Conservation (phyloP, 2,888 invertebrate species). For the Drosophila imparisetae region DNA sequence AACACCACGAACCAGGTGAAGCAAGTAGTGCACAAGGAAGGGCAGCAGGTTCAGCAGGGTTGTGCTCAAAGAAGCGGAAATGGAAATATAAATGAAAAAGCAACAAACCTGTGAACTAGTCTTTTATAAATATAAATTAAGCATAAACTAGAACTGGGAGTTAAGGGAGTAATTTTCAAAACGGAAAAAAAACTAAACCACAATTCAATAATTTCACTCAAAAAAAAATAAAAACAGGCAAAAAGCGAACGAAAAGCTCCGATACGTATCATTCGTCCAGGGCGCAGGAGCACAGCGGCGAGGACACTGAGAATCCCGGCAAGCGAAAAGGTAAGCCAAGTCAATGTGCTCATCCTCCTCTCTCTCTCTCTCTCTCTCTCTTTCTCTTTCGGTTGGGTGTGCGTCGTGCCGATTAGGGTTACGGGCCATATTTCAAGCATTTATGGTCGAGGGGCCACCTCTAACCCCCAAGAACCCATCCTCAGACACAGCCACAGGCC, state of each 20-base stretch:
- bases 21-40: conserved; percentile 3
- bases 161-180: not conserved
- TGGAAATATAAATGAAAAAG: conserved; percentile 53
- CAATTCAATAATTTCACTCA: conserved; percentile 57
- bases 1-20: conserved; percentile 62
- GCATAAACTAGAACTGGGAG: conserved; percentile 19
- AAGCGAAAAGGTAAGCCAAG: conserved; percentile 84
- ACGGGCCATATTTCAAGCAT: conserved; percentile 75
- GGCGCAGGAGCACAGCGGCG: conserved; percentile 82
- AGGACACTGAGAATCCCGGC: conserved; percentile 84
- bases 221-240: conserved; percentile 62
- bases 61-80: conserved; percentile 8
- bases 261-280: conserved; percentile 84
- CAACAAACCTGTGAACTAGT: conserved; percentile 57
- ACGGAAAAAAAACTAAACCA: conserved; percentile 40
- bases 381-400: conserved; percentile 25
- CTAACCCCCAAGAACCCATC: not conserved
- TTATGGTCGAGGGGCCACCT: conserved; percentile 45
- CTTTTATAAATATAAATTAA: conserved; percentile 71
- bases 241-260: conserved; percentile 83
- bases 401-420: conserved; percentile 75
- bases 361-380: not conserved
- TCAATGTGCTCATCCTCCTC: conserved; percentile 45
- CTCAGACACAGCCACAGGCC: not conserved
- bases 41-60: conserved; percentile 5